phyloP scores from a whole-genome alignment of 2,888 invertebrate genomes.

The Allygus modestus region DNA sequence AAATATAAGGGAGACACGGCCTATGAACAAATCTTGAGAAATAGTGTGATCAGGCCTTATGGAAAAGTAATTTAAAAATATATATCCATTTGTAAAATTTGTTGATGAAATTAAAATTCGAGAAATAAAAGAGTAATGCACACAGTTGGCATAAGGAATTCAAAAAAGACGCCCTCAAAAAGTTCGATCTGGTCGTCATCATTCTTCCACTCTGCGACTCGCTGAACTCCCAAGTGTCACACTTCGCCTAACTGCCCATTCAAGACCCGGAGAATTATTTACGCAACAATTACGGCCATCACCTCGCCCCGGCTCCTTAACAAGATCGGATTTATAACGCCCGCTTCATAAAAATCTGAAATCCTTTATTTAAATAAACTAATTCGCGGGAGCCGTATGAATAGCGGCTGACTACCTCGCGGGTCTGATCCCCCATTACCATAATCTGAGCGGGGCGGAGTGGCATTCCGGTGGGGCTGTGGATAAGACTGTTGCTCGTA shows the following conservation, averaged over 20 bases:
- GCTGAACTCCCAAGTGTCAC: neutral
- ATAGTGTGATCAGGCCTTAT: too few species aligned
- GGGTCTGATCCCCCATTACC: neutral
- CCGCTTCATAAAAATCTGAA: constrained; percentile 14
- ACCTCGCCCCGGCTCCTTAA: neutral
- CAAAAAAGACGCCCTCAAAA: too few species aligned
- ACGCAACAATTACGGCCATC: constrained; percentile 4
- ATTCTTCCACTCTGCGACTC: too few species aligned
- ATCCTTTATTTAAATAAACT: constrained; percentile 28
- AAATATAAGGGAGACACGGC: too few species aligned
- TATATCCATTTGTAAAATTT: too few species aligned
- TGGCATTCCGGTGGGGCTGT: neutral
- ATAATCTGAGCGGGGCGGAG: neutral
- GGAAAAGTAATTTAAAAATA: too few species aligned
- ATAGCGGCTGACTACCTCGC: constrained; percentile 44
- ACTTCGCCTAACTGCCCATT: neutral
- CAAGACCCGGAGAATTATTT: neutral
- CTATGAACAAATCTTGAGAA: too few species aligned
- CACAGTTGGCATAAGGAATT: too few species aligned
- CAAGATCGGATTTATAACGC: constrained; percentile 27
- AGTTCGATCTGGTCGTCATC: too few species aligned
- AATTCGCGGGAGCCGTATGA: constrained; percentile 27
- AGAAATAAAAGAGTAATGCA: too few species aligned
- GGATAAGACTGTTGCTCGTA: too few species aligned
- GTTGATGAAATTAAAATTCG: too few species aligned